Evolutionary conservation across 2,113 vertebrate species (phyloP).

Genomic region (Nematolebias whitei): DNA sequence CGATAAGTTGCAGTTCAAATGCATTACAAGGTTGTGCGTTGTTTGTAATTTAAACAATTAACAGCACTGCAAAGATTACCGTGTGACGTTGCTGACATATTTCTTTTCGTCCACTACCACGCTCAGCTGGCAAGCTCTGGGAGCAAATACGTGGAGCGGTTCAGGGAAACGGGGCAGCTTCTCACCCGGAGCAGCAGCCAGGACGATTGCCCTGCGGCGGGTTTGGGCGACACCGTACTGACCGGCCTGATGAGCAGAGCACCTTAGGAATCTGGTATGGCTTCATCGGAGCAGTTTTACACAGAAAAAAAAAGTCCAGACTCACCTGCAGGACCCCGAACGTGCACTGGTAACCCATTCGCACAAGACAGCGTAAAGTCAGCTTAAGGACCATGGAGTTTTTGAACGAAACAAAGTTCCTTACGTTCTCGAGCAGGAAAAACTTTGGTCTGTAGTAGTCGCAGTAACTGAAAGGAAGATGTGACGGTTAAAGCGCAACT

Average conservation of each 20-base stretch:
- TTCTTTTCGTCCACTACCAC: constrained; percentile 94
- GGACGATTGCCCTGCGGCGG: constrained; percentile 89
- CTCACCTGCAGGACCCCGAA: constrained; percentile 94
- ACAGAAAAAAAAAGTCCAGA: neutral
- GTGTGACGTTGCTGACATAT: constrained; percentile 92
- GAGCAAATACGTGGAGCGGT: constrained; percentile 92
- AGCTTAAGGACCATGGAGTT: constrained; percentile 97
- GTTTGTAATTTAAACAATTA: neutral
- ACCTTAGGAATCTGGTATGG: neutral
- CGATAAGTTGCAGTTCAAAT: no score
- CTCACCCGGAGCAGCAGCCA: constrained; percentile 92
- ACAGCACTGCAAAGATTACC: constrained; percentile 73
- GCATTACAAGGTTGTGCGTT: neutral
- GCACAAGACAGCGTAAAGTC: constrained; percentile 92
- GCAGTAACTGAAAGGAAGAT: constrained; percentile 85
- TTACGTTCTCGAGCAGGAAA: constrained; percentile 94
- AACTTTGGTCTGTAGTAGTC: constrained; percentile 96
- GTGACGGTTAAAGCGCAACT: neutral
- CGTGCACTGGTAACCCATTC: constrained; percentile 98
- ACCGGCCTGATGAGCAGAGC: constrained; percentile 81
- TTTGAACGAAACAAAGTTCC: constrained; percentile 97
- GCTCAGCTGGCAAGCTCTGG: constrained; percentile 90
- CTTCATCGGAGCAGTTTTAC: neutral
- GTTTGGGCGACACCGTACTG: constrained; percentile 96
- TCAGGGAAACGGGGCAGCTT: constrained; percentile 91